Conservation (phyloP, 2,113 vertebrate species). For the Peromyscus leucopus region DNA sequence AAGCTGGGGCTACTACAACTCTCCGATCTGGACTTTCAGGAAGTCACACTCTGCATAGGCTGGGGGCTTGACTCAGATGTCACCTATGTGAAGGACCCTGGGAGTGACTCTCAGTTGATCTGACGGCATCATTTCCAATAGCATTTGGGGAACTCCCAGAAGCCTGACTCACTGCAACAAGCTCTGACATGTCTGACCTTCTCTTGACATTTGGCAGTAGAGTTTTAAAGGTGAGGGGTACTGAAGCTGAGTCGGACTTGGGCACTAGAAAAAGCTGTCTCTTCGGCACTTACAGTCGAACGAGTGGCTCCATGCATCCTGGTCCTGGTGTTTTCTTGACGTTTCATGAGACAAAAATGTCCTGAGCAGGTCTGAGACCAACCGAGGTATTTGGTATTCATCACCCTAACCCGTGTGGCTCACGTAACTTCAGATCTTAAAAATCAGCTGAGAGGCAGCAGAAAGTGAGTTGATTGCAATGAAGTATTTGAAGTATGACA, state of each 20-base stretch:
- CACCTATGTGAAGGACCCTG: neutral
- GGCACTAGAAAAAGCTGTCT: neutral
- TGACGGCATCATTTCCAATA: neutral
- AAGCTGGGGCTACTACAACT: fast-evolving
- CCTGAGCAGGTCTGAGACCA: neutral
- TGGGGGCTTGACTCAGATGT: neutral
- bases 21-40: neutral
- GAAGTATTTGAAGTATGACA: neutral
- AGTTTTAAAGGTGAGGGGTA: neutral
- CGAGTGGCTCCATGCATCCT: neutral
- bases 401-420: too few species aligned
- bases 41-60: neutral
- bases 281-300: neutral
- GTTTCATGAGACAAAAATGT: neutral
- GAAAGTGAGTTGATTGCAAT: neutral
- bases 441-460: neutral
- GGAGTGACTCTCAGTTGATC: neutral
- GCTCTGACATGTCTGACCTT: neutral
- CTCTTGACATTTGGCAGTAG: neutral
- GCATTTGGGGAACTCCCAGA: neutral
- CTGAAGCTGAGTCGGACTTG: neutral
- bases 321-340: neutral
- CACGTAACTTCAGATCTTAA: neutral
- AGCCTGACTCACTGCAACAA: neutral
- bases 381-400: neutral